Evolutionary conservation across 2,797 vertebrate genomes (phyloP), one percentile per base, ranked within the genome.

Genomic region (Danionella dracula): DNA sequence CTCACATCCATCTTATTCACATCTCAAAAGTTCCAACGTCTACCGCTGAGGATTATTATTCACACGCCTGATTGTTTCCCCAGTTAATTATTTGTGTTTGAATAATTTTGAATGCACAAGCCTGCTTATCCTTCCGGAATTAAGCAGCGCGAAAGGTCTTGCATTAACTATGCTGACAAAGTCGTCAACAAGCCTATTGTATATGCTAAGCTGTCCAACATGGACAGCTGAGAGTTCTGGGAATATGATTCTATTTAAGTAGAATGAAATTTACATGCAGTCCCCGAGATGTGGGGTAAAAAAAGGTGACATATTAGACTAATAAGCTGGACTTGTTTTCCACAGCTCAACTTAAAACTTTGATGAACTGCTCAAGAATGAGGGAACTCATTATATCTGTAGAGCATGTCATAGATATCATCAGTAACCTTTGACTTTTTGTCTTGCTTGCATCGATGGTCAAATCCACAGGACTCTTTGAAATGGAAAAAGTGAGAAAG

Each of bases 41-140:
- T 81, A 75, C 82, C 23, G 32, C 68, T 68, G 78, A 70, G 71
- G 76, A 83, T 87, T 87, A 85, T 85, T 86, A 87, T 87, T 87
- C 86, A 84, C 81, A 76, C 77, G 70, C 42, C 23, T 79, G 79
- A 86, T 86, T 86, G 82, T 87, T 86, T 86, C 82, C 84, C 74
- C 46, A 1, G 78, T 81, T 89, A 90, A 90, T 90, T 88, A 88
- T 84, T 79, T 76, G 79, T 67, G 76, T 80, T 77, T 66, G 78
- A 74, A 86, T 84, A 77, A 84, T 86, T 86, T 84, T 83, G 83
- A 77, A 82, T 72, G 56, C 78, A 79, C 68, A 65, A 86, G 75
- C 81, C 80, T 84, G 82, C 85, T 86, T 86, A 78, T 88, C 88
- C 78, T 74, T 23, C 61, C 63, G 77, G 86, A 88, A 81, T 82